These are phyloP conservation scores for Meandrina meandrites DNA, from an alignment of 92 coral and sea anemone species.

Conservation along the genomic window DNA sequence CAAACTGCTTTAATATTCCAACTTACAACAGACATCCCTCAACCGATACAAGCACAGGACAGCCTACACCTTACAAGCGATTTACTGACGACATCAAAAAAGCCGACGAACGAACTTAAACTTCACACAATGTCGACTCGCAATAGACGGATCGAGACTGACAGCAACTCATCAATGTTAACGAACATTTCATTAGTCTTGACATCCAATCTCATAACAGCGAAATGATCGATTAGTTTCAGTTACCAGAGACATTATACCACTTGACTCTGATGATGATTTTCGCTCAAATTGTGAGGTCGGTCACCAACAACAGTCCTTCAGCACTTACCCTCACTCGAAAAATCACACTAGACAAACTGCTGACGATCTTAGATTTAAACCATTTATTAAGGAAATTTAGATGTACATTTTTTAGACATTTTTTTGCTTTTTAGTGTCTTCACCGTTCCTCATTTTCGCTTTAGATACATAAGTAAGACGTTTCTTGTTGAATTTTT, in stretches of 20 bases:
- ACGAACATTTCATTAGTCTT: not conserved
- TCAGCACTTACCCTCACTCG: not conserved
- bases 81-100: not conserved
- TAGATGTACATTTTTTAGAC: not conserved
- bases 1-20: too few relatives aligned
- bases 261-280: not conserved
- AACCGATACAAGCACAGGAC: too few relatives aligned
- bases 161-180: not conserved
- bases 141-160: not conserved
- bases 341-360: not conserved
- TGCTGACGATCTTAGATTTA: not conserved
- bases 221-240: not conserved
- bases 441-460: not conserved
- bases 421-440: not conserved
- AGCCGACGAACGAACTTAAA: not conserved
- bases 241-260: not conserved
- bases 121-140: not conserved
- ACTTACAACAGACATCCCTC: too few relatives aligned
- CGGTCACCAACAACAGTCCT: not conserved
- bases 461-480: too few relatives aligned
- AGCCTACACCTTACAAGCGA: not conserved
- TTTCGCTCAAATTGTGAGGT: not conserved
- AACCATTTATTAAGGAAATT: not conserved
- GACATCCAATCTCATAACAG: not conserved
- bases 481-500: too few relatives aligned